phyloP scores from a whole-genome alignment of 2,888 invertebrate species.

The Ophion ellenae region DNA sequence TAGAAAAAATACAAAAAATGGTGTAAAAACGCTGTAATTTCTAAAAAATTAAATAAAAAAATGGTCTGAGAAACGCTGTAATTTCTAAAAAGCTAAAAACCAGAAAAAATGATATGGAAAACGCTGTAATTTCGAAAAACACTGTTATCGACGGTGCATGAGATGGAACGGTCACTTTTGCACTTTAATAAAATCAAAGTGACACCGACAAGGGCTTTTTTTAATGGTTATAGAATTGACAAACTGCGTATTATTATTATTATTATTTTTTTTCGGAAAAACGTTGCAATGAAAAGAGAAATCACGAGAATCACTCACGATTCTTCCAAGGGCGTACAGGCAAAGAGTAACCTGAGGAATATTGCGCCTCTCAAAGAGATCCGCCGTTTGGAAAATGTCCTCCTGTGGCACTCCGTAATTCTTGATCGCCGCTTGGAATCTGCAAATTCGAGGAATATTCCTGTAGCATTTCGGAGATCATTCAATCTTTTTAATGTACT shows the following conservation, averaged over 20 bases:
- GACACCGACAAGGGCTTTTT: too few species aligned
- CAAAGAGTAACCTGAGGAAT: constrained; percentile 98
- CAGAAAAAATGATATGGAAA: too few species aligned
- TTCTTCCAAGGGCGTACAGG: constrained; percentile 67
- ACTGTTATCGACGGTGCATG: too few species aligned
- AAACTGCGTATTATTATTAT: neutral
- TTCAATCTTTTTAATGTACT: neutral
- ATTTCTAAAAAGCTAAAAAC: too few species aligned
- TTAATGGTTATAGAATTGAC: neutral
- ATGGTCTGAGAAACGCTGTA: too few species aligned
- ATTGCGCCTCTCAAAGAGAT: constrained; percentile 98
- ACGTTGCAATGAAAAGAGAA: constrained; percentile 82
- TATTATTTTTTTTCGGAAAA: neutral
- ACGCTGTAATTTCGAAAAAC: too few species aligned
- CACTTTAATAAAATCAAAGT: too few species aligned
- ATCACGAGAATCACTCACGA: too few species aligned
- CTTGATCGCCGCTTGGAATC: constrained; percentile 98
- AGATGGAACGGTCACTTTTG: too few species aligned
- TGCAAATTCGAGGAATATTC: constrained; percentile 77
- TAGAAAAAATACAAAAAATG: too few species aligned
- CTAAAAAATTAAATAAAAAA: too few species aligned
- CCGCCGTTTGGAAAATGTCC: constrained; percentile 99
- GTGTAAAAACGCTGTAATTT: too few species aligned
- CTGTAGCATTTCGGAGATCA: constrained; percentile 1
- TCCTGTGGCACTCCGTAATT: constrained; percentile 98